phyloP scores from a whole-genome alignment of 2,797 vertebrate species.

The Oryzias dopingdopingensis region DNA sequence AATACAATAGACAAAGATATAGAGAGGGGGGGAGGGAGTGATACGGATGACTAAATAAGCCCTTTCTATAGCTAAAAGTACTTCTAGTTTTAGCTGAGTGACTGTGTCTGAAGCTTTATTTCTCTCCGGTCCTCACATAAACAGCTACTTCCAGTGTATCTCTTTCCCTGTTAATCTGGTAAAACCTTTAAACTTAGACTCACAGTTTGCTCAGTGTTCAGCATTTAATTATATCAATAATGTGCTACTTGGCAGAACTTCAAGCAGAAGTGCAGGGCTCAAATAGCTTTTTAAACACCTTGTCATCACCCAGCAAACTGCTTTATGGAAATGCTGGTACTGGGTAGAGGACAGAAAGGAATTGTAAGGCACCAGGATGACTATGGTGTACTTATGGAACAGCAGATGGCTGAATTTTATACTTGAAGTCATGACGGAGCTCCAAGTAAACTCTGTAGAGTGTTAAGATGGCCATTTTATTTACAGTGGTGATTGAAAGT shows the following conservation, averaged over 20 bases:
- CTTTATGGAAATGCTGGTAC: slow-evolving; percentile 2
- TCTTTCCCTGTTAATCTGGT: slow-evolving; percentile 20
- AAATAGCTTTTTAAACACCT: slow-evolving; percentile 13
- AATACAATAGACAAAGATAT: slow-evolving; percentile 34
- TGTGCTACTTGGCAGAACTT: slow-evolving; percentile 12
- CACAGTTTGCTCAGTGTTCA: slow-evolving; percentile 11
- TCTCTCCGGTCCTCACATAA: slow-evolving; percentile 4
- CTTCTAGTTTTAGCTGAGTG: slow-evolving; percentile 17
- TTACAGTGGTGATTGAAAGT: too few species aligned
- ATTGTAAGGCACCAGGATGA: slow-evolving; percentile 6
- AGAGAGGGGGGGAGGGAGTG: slow-evolving; percentile 15
- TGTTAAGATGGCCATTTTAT: too few species aligned
- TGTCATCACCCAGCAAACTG: slow-evolving; percentile 8
- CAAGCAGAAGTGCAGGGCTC: slow-evolving; percentile 12
- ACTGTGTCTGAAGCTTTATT: slow-evolving; percentile 21
- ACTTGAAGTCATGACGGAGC: slow-evolving; percentile 1
- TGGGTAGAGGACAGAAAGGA: neutral
- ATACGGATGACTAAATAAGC: slow-evolving; percentile 43
- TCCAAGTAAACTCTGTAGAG: neutral
- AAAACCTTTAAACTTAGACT: slow-evolving; percentile 6
- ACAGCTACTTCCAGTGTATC: slow-evolving; percentile 19
- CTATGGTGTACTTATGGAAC: slow-evolving; percentile 1
- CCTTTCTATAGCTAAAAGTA: slow-evolving; percentile 32
- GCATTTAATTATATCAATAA: slow-evolving; percentile 27
- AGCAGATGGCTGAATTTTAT: slow-evolving; percentile 20